phyloP scores from a whole-genome alignment of 2,797 vertebrate genomes.

The Glossophaga mutica region DNA sequence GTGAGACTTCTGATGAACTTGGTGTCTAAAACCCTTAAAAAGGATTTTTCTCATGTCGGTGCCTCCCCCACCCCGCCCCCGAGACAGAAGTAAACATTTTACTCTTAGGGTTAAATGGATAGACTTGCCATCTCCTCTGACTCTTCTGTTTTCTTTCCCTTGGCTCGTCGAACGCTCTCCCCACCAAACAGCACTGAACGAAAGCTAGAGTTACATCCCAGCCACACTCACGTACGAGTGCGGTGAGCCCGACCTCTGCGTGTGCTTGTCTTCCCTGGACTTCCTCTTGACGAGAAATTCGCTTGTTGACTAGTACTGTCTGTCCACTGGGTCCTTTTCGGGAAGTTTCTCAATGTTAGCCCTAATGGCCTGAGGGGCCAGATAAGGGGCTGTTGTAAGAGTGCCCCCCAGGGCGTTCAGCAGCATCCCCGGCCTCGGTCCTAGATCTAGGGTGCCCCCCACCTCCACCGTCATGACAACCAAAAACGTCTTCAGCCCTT shows the following conservation, averaged over 20 bases:
- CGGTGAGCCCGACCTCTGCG: accelerated
- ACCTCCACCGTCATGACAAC: background rate
- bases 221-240: background rate
- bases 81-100: background rate
- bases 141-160: background rate
- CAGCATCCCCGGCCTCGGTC: background rate
- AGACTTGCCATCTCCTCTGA: background rate
- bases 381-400: background rate
- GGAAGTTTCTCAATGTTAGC: background rate
- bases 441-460: accelerated
- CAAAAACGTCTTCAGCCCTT: background rate
- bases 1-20: background rate
- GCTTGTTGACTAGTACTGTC: background rate
- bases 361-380: background rate
- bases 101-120: background rate
- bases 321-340: background rate
- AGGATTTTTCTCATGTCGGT: background rate
- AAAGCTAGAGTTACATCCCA: background rate
- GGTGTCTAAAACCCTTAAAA: background rate
- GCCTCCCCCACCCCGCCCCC: no score
- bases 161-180: background rate
- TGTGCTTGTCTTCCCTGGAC: no score
- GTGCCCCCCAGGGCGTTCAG: accelerated
- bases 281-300: background rate
- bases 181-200: background rate